Evolutionary conservation across 2,113 vertebrate genomes (phyloP).

Genomic region (Larimichthys crocea): DNA sequence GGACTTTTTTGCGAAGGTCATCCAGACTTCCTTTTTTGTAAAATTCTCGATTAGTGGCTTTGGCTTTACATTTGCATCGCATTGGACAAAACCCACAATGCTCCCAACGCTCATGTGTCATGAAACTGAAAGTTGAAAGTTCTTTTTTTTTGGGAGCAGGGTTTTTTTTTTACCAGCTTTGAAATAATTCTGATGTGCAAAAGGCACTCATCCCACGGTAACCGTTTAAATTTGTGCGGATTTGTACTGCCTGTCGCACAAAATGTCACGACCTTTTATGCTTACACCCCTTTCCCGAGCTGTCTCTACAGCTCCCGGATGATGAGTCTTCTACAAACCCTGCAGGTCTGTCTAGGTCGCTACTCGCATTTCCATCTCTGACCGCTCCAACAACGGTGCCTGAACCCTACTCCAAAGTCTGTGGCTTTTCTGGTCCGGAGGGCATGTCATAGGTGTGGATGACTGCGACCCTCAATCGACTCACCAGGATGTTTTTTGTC

Average conservation of each 20-base stretch:
- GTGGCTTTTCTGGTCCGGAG: not conserved
- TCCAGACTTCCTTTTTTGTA: not conserved
- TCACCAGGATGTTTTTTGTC: not conserved
- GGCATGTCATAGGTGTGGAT: not conserved
- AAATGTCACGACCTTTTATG: not conserved
- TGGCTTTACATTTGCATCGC: too few species aligned
- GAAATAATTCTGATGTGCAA: not conserved
- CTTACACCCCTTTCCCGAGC: not conserved
- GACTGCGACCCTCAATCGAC: not conserved
- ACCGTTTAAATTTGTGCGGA: not conserved
- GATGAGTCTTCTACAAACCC: not conserved
- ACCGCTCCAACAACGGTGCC: too few species aligned
- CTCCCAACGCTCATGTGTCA: not conserved
- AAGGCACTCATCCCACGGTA: too few species aligned
- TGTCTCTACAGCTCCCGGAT: not conserved
- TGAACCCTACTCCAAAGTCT: too few species aligned
- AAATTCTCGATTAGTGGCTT: too few species aligned
- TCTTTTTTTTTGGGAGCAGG: too few species aligned
- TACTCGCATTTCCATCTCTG: too few species aligned
- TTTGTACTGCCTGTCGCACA: conserved; percentile 8
- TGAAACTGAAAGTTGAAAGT: not conserved
- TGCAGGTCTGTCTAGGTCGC: not conserved
- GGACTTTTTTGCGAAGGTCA: not conserved
- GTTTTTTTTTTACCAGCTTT: not conserved
- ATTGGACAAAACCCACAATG: too few species aligned